Evolutionary conservation across 2,113 vertebrate genomes (phyloP).

Genomic region (Forbesichthys agassizii): DNA sequence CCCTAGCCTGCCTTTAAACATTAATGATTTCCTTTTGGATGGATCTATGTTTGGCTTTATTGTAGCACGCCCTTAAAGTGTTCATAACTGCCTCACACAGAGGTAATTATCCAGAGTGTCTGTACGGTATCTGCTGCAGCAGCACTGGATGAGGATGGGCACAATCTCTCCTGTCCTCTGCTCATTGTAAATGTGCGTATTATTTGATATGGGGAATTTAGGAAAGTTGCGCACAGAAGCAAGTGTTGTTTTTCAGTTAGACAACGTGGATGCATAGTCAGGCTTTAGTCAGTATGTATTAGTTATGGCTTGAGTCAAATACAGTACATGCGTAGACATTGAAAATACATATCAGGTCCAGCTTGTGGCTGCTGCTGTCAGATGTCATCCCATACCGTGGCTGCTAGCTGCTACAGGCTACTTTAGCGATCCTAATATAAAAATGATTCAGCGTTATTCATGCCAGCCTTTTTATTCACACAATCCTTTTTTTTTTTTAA

Average conservation of each 20-base stretch:
- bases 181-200: conserved; percentile 51
- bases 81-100: conserved; percentile 63
- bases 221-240: conserved; percentile 25
- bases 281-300: too few relatives aligned
- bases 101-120: conserved; percentile 30
- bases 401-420: too few relatives aligned
- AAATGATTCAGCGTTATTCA: too few relatives aligned
- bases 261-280: neutral
- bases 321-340: too few relatives aligned
- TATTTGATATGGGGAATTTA: conserved; percentile 30
- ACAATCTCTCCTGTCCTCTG: conserved; percentile 31
- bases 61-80: conserved; percentile 65
- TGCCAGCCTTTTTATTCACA: too few relatives aligned
- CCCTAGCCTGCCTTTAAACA: conserved; percentile 56
- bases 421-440: too few relatives aligned
- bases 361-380: too few relatives aligned
- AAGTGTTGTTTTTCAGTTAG: conserved; percentile 24
- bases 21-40: conserved; percentile 60
- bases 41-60: conserved; percentile 58
- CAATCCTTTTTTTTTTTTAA: too few relatives aligned
- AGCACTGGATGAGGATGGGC: conserved; percentile 5
- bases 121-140: conserved; percentile 12
- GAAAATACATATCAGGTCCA: too few relatives aligned
- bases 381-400: too few relatives aligned
- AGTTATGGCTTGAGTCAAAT: too few relatives aligned